Base-by-base conservation (phyloP, 2,888 invertebrate genomes). In the Lithosia quadra region DNA sequence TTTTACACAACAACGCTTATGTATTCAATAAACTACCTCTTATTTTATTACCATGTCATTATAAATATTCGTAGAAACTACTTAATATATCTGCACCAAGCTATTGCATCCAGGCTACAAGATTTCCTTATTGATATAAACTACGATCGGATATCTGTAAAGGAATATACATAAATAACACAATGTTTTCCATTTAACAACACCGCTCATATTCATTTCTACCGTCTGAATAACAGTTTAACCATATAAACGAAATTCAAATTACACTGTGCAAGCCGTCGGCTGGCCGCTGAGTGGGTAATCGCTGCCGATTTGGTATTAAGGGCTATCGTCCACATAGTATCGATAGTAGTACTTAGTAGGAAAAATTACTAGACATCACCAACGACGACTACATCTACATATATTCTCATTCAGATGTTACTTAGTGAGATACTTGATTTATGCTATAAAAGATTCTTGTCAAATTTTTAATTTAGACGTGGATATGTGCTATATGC, bases 201-300 rank as follows among this genome's bases (percentile, higher is more conserved):
- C 49, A 55, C 56, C 59, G 59, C 60, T 79, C 65, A 72, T 72
- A 78, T 74, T 70, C 61, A 68, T 73, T 65, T 70, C 71, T 67
- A 73, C 76, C 66, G 65, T 57, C 72, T 66, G 68, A 80, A 85
- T 83, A 83, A 81, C 86, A 86, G 87, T 88, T 88, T 88, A 89
- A 83, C 88, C 86, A 81, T 84, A 81, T 86, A 87, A 77, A 85
- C 83, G 80, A 82, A 84, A 87, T 86, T 87, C 83, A 90, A 91
- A 91, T 90, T 89, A 86, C 83, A 83, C 83, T 81, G 77, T 79
- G 76, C 82, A 82, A 80, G 80, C 78, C 76, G 76, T 76, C 82
- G 80, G 84, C 84, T 73, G 80, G 78, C 81, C 74, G 82, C 82
- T 85, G 84, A 86, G 83, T 83, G 80, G 79, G 77, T 73, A 73